A percentile compares a stretch with the other conserved stretches of the same genome.
These are phyloP conservation scores for Ruditapes philippinarum DNA, from an alignment of 1,140 invertebrate species.

Conservation along the genomic window DNA sequence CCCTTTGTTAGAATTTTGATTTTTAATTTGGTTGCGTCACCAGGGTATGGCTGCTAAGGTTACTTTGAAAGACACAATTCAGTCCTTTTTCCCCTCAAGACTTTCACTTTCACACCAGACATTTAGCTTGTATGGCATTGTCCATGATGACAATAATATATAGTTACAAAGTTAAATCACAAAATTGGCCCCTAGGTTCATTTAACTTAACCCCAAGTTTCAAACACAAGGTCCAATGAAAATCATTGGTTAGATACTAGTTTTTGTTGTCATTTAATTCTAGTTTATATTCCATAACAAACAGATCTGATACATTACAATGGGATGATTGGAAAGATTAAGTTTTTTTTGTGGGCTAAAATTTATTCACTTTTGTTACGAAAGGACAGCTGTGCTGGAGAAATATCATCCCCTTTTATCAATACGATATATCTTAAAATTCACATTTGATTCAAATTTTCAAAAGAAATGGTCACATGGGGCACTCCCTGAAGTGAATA, in stretches of 20 bases:
- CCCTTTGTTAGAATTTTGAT: constrained; percentile 53
- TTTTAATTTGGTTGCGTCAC: constrained; percentile 59
- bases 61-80: constrained; percentile 46
- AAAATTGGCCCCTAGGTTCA: constrained; percentile 22
- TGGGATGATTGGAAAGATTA: constrained; percentile 32
- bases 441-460: constrained; percentile 51
- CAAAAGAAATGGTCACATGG: constrained; percentile 20
- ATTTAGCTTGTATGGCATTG: constrained; percentile 26
- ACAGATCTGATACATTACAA: constrained; percentile 24
- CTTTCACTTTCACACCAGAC: constrained; percentile 37
- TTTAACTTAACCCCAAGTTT: constrained; percentile 13
- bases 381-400: constrained; percentile 24
- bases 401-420: constrained; percentile 19
- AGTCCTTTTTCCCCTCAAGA: constrained; percentile 47
- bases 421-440: constrained; percentile 49
- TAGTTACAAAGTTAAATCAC: constrained; percentile 34
- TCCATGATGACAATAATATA: constrained; percentile 50
- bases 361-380: constrained; percentile 39
- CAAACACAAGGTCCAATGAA: not conserved
- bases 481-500: constrained; percentile 5
- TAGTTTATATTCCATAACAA: constrained; percentile 41
- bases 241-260: constrained; percentile 10
- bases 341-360: constrained; percentile 31
- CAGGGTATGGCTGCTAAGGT: not conserved
- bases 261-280: constrained; percentile 61